Conservation (phyloP, 2,797 vertebrate genomes). For the Manis pentadactyla region DNA sequence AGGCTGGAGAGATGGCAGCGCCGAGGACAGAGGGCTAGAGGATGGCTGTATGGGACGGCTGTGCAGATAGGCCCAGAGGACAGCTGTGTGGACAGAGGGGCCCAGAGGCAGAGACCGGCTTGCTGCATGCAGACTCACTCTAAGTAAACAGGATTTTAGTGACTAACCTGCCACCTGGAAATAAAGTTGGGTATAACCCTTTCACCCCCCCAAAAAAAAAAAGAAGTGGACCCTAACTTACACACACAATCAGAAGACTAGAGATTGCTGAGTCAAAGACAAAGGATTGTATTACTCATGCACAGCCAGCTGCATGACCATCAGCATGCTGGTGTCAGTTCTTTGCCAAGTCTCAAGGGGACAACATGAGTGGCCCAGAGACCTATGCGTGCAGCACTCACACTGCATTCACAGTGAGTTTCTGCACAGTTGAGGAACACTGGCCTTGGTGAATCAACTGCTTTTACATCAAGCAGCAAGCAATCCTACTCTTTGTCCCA, state of each 20-base stretch:
- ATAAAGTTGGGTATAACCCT: too few species aligned
- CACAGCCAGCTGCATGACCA: not conserved
- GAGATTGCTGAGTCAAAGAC: not conserved
- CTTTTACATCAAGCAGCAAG: not conserved
- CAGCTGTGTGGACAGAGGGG: too few species aligned
- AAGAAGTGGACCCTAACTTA: not conserved
- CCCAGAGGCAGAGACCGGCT: too few species aligned
- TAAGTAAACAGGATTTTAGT: too few species aligned
- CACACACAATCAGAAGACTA: not conserved
- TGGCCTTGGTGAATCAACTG: not conserved
- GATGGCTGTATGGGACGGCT: too few species aligned
- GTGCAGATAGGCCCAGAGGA: too few species aligned
- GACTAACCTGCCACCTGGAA: too few species aligned
- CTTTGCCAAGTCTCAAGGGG: not conserved
- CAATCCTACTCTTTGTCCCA: not conserved
- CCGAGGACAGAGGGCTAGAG: too few species aligned
- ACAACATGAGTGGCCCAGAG: accelerated
- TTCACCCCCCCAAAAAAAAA: too few species aligned
- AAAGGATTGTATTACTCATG: not conserved
- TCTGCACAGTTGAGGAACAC: not conserved
- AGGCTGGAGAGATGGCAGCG: too few species aligned
- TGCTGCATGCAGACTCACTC: too few species aligned
- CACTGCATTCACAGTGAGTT: not conserved
- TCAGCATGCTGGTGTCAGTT: not conserved
- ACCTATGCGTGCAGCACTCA: not conserved